Evolutionary conservation across 2,888 invertebrate genomes (phyloP).

Genomic region (Beris morrisii): DNA sequence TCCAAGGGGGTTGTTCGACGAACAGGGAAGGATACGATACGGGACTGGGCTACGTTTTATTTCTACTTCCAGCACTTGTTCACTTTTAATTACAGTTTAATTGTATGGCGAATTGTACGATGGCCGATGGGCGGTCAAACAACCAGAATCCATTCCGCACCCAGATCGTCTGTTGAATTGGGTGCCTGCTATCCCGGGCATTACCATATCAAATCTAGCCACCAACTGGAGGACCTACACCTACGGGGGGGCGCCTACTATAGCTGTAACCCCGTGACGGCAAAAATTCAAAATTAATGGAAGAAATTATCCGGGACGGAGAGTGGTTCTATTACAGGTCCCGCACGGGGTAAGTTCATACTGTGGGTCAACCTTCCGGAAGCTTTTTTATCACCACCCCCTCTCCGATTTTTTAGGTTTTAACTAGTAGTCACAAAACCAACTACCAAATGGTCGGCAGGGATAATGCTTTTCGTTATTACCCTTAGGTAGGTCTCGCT

Average conservation of each 20-base stretch:
- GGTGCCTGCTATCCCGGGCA: neutral
- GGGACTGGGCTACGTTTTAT: neutral
- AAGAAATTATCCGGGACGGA: neutral
- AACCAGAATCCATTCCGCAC: neutral
- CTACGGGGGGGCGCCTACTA: neutral
- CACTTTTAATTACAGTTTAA: conserved; percentile 33
- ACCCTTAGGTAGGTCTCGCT: neutral
- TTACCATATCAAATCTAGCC: too few species aligned
- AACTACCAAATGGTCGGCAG: neutral
- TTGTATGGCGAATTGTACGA: conserved; percentile 12
- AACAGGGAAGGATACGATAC: neutral
- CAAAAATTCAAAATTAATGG: conserved; percentile 32
- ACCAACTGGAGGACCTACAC: neutral
- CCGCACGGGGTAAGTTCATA: neutral
- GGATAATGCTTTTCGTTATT: conserved; percentile 20
- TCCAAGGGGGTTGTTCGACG: conserved; percentile 8
- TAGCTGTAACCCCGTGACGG: conserved; percentile 15
- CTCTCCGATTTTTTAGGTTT: neutral
- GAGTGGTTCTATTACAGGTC: conserved; percentile 2
- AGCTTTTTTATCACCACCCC: conserved; percentile 6
- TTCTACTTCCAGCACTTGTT: conserved; percentile 21
- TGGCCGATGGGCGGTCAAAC: conserved; percentile 3
- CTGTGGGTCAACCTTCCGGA: neutral
- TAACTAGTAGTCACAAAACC: neutral
- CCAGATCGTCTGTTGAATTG: neutral